Conservation (phyloP, 2,888 invertebrate species). For the Euphydryas editha region DNA sequence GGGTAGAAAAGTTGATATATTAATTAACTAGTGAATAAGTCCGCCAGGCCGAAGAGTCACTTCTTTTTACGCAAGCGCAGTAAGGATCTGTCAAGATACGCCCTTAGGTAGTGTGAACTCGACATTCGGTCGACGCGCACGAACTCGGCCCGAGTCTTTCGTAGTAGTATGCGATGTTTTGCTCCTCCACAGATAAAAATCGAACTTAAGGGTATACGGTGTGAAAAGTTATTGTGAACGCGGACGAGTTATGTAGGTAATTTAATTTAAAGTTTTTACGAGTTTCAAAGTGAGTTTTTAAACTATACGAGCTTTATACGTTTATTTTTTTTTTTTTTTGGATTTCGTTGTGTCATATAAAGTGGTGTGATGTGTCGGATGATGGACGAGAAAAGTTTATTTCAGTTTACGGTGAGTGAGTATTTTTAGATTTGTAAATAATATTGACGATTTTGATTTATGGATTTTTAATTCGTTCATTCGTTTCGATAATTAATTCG, state of each 20-base stretch:
- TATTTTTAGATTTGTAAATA: constrained; percentile 37
- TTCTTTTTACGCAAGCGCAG: constrained; percentile 76
- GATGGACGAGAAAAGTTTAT: constrained; percentile 66
- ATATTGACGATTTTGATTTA: constrained; percentile 37
- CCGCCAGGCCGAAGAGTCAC: constrained; percentile 77
- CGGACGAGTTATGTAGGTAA: constrained; percentile 39
- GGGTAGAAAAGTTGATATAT: constrained; percentile 81
- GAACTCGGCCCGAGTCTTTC: constrained; percentile 46
- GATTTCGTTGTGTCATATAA: constrained; percentile 46
- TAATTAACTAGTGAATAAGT: constrained; percentile 82
- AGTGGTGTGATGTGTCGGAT: constrained; percentile 67
- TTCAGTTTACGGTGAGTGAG: constrained; percentile 65
- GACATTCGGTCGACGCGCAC: constrained; percentile 60
- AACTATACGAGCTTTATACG: constrained; percentile 46
- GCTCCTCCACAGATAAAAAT: constrained; percentile 53
- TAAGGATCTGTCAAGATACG: constrained; percentile 63
- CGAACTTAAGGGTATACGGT: constrained; percentile 56
- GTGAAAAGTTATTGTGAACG: constrained; percentile 58
- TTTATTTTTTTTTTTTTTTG: constrained; percentile 16
- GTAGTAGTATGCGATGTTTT: constrained; percentile 55
- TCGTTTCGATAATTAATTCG: not conserved
- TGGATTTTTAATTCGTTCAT: not conserved
- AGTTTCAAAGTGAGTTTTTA: constrained; percentile 44
- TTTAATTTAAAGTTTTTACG: constrained; percentile 37
- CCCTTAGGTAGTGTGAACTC: constrained; percentile 73